Conservation (phyloP, 2,797 vertebrate genomes). For the Lepilemur ruficaudatus region DNA sequence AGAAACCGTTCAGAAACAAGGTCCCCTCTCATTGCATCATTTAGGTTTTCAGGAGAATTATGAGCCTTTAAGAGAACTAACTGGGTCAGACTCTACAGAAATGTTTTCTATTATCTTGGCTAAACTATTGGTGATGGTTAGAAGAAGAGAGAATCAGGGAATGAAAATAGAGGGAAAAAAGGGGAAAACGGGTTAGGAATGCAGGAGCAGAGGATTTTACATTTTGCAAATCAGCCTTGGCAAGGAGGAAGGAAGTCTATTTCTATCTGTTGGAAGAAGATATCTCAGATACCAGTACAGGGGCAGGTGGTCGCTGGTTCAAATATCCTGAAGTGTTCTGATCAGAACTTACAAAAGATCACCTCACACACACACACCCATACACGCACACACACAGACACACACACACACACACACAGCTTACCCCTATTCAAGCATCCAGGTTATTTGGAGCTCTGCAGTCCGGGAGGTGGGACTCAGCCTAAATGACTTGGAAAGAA, state of each 20-base stretch:
- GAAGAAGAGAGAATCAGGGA: not conserved
- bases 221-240: not conserved
- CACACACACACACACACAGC: not conserved
- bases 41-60: not conserved
- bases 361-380: not conserved
- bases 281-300: not conserved
- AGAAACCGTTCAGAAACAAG: not conserved
- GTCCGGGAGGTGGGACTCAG: not conserved
- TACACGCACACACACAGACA: not conserved
- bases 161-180: not conserved
- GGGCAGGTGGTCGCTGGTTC: not conserved
- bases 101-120: not conserved
- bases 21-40: not conserved
- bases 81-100: not conserved
- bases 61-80: not conserved
- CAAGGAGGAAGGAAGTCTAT: not conserved
- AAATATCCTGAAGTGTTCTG: not conserved
- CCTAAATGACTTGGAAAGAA: not conserved
- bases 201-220: not conserved
- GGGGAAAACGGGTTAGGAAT: not conserved
- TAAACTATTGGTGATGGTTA: not conserved
- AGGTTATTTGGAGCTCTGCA: not conserved
- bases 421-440: not conserved
- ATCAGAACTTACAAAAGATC: not conserved
- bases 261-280: not conserved